Evolutionary conservation across 2,888 invertebrate genomes (phyloP).

Genomic region (Drosophila pseudotakahashii): DNA sequence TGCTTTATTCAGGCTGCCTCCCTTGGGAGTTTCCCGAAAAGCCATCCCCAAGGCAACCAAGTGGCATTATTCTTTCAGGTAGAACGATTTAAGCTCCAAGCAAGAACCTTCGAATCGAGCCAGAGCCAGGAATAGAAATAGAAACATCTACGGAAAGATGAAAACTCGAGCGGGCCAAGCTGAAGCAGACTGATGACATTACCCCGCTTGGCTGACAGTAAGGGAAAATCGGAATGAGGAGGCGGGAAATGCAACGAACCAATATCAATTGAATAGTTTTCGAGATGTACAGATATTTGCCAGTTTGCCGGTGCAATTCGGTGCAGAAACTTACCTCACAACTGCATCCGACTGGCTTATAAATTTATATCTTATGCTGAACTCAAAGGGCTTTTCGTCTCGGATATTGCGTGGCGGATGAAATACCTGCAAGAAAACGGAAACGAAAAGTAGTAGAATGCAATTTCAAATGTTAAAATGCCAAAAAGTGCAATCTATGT

Average conservation of each 20-base stretch:
- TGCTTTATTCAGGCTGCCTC: slow-evolving; percentile 65
- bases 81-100: slow-evolving; percentile 47
- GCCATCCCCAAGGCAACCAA: slow-evolving; percentile 42
- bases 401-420: slow-evolving; percentile 88
- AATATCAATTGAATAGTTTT: slow-evolving; percentile 41
- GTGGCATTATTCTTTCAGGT: slow-evolving; percentile 47
- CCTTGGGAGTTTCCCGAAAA: slow-evolving; percentile 8
- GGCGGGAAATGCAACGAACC: slow-evolving; percentile 18
- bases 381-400: slow-evolving; percentile 91
- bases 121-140: slow-evolving; percentile 4
- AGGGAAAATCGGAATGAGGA: slow-evolving; percentile 1
- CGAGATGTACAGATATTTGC: slow-evolving; percentile 37
- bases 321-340: slow-evolving; percentile 86
- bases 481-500: slow-evolving; percentile 38
- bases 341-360: slow-evolving; percentile 92
- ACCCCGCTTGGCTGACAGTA: slow-evolving; percentile 1
- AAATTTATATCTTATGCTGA: slow-evolving; percentile 92
- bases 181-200: slow-evolving; percentile 38
- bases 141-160: slow-evolving; percentile 28
- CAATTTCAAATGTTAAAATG: slow-evolving; percentile 40
- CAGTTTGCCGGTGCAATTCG: slow-evolving; percentile 23
- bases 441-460: slow-evolving; percentile 21
- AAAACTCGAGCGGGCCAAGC: slow-evolving; percentile 19
- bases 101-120: slow-evolving; percentile 17
- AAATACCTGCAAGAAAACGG: slow-evolving; percentile 81